Base-by-base conservation (phyloP, 2,888 invertebrate species). In the Ganaspis brasiliensis region DNA sequence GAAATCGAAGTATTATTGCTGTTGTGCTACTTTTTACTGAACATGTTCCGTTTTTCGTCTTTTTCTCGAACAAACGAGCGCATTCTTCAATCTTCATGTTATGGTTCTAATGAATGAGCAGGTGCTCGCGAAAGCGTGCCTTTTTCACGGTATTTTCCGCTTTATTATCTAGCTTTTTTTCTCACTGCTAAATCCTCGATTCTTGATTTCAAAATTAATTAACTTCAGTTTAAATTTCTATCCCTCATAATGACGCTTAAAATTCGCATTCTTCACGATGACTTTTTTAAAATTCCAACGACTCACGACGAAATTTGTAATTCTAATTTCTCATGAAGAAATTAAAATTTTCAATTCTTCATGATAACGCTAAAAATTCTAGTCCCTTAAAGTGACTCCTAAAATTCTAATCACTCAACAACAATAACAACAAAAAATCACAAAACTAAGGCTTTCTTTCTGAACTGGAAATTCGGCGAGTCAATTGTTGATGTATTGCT, bases 391-490 rank as follows among this genome's bases (percentile, higher is more conserved):
- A n/a, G n/a, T n/a, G n/a, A n/a, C n/a, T n/a, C n/a, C n/a, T n/a
- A 31, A 31, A 31, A 31, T 31, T 31, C 31, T 6, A 31, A 31
- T 31, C 31, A 2, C 6, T 31, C 31, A 31, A 4, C 16, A 16
- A 19, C 26, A 8, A 26, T 31, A 31, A 31, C 3, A 31, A 2
- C 6, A 4, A 1, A 31, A 35, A 77, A 77, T 80, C 79, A 78
- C 71, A 78, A 74, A 26, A 31, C 61, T 85, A 91, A 24, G 91
- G 91, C 79, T 91, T 91, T 78, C 91, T 88, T 59, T 91, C 91
- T n/a, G 91, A 91, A 63, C 86, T 90, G 35, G 90, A 89, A n/a
- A 89, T 81, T 57, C 90, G 90, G 78, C 91, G 88, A 73, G 91
- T 78, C 14, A 91, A 82, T 73, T 90, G 89, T n/a, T 91, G 90